phyloP scores from a whole-genome alignment of 2,113 vertebrate genomes.

The Chroicocephalus ridibundus region DNA sequence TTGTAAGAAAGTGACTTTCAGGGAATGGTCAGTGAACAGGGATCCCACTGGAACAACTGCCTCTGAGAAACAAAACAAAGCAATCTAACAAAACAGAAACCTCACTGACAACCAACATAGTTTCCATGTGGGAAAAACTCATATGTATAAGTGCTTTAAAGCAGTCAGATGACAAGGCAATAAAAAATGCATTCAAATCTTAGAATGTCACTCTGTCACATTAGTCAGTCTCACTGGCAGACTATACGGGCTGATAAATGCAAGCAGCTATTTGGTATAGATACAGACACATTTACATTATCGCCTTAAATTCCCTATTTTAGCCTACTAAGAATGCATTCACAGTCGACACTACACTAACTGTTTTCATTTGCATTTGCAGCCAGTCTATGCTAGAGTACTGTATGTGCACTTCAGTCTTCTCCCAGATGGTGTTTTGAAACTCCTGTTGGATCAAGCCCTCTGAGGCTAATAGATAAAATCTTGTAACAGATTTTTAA shows the following conservation, averaged over 20 bases:
- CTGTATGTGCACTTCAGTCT: not conserved
- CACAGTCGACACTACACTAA: not conserved
- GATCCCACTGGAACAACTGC: not conserved
- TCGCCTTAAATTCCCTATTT: not conserved
- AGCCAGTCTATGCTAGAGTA: not conserved
- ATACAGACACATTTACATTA: not conserved
- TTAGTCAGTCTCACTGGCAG: not conserved
- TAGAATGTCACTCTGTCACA: not conserved
- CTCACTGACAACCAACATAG: not conserved
- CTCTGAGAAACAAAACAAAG: slow-evolving; percentile 2
- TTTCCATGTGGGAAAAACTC: slow-evolving; percentile 20
- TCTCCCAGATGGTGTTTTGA: not conserved
- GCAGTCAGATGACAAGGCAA: not conserved
- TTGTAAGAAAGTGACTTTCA: not conserved
- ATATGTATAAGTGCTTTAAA: not conserved
- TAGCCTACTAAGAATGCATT: not conserved
- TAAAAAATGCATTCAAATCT: not conserved
- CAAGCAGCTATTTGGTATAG: not conserved
- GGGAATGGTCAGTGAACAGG: not conserved
- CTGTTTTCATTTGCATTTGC: not conserved
- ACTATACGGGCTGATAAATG: not conserved
- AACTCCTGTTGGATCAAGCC: not conserved
- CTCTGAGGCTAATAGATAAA: not conserved
- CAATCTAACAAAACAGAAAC: not conserved
- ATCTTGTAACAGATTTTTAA: not conserved